phyloP scores from a whole-genome alignment of 2,113 vertebrate species.

The Tetraodon nigroviridis region DNA sequence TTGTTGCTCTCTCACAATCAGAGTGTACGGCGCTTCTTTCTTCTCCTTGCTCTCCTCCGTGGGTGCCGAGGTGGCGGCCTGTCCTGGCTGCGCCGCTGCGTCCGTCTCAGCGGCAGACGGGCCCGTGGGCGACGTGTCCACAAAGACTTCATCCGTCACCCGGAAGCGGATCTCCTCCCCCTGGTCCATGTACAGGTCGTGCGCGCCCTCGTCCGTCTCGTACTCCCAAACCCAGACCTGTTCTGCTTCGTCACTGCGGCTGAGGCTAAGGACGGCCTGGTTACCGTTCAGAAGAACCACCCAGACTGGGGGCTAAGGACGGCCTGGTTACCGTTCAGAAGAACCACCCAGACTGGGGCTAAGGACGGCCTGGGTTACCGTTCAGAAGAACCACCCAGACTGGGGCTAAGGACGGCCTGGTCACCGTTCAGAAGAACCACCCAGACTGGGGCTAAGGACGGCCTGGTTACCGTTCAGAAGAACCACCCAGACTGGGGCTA shows the following conservation, averaged over 20 bases:
- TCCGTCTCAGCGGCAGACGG: conserved; percentile 75
- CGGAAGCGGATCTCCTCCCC: conserved; percentile 95
- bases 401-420: conserved; percentile 67
- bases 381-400: too few relatives aligned
- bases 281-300: too few relatives aligned
- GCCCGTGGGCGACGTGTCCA: conserved; percentile 91
- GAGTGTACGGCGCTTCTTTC: conserved; percentile 90
- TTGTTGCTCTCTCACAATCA: conserved; percentile 77
- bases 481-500: conserved; percentile 67
- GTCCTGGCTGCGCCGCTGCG: conserved; percentile 43
- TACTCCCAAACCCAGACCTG: conserved; percentile 99
- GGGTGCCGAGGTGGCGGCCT: conserved; percentile 9
- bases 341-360: too few relatives aligned
- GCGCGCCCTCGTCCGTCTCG: conserved; percentile 93
- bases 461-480: too few relatives aligned
- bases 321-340: too few relatives aligned
- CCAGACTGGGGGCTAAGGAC: conserved; percentile 78
- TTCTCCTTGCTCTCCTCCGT: conserved; percentile 72
- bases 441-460: conserved; percentile 71
- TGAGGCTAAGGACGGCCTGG: conserved; percentile 67
- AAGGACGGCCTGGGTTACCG: conserved; percentile 59
- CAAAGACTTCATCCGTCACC: conserved; percentile 88
- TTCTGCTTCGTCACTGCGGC: conserved; percentile 86
- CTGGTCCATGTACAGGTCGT: conserved; percentile 97
- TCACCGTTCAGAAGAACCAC: too few relatives aligned